Conservation (phyloP, 2,113 vertebrate genomes). For the Ovibos moschatus region DNA sequence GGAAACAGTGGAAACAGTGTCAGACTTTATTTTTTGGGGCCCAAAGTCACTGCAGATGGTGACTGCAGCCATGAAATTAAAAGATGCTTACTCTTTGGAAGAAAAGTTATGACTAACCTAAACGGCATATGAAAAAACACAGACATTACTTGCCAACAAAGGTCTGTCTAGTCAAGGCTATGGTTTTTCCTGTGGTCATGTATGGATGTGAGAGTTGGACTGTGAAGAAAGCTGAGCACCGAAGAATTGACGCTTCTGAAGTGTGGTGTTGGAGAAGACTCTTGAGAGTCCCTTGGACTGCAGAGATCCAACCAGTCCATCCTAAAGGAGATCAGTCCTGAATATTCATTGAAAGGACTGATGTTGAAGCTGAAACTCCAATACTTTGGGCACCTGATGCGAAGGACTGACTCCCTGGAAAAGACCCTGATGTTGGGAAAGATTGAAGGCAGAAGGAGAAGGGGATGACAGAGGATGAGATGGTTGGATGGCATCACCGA, state of each 20-base stretch:
- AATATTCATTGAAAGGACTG: not conserved
- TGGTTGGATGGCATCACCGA: not conserved
- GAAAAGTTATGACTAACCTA: not conserved
- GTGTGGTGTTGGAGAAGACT: not conserved
- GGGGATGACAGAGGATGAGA: not conserved
- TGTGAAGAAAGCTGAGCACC: accelerated
- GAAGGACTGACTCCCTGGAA: not conserved
- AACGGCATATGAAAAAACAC: not conserved
- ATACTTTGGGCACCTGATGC: not conserved
- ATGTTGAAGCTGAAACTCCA: not conserved
- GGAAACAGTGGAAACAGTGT: not conserved
- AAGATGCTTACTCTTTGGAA: not conserved
- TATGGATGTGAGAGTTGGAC: not conserved
- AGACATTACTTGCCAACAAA: not conserved
- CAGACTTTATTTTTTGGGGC: not conserved
- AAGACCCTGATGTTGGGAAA: not conserved
- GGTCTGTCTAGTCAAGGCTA: not conserved
- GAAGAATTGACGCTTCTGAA: not conserved
- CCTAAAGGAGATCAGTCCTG: not conserved
- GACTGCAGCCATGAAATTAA: not conserved
- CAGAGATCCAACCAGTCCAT: not conserved
- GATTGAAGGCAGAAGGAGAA: not conserved
- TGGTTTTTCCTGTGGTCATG: not conserved
- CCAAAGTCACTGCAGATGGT: not conserved
- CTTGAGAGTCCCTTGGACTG: not conserved